phyloP scores from a whole-genome alignment of 2,797 vertebrate species.

The Pseudochirops cupreus region DNA sequence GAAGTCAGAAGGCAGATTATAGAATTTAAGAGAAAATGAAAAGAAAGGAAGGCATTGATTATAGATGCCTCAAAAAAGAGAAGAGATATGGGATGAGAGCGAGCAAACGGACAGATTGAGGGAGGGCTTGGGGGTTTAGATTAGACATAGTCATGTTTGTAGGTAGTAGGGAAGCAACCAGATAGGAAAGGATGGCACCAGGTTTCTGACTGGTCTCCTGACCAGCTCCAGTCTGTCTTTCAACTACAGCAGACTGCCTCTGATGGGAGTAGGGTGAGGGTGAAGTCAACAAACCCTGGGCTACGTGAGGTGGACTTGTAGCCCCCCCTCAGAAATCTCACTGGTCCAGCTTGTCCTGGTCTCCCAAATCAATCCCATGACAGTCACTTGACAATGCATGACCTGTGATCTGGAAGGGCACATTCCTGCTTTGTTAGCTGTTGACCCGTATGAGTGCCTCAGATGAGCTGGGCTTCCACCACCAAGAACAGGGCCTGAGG shows the following conservation, averaged over 20 bases:
- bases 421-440: neutral
- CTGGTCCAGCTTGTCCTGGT: neutral
- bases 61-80: neutral
- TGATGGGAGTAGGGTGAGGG: neutral
- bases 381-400: neutral
- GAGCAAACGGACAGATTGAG: neutral
- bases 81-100: neutral
- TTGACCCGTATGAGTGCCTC: neutral
- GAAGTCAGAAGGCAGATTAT: neutral
- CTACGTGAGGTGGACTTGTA: neutral
- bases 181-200: neutral
- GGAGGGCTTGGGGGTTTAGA: neutral
- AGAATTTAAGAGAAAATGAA: neutral
- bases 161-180: neutral
- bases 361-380: neutral
- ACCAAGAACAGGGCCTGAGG: neutral
- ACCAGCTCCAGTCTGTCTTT: neutral
- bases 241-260: neutral
- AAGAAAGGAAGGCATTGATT: neutral
- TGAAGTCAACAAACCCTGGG: neutral
- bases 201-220: neutral
- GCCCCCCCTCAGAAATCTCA: neutral
- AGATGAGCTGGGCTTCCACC: neutral
- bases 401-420: neutral
- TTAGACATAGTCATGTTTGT: neutral